phyloP scores from a whole-genome alignment of 1,140 invertebrate genomes.

The Leptinotarsa texana region DNA sequence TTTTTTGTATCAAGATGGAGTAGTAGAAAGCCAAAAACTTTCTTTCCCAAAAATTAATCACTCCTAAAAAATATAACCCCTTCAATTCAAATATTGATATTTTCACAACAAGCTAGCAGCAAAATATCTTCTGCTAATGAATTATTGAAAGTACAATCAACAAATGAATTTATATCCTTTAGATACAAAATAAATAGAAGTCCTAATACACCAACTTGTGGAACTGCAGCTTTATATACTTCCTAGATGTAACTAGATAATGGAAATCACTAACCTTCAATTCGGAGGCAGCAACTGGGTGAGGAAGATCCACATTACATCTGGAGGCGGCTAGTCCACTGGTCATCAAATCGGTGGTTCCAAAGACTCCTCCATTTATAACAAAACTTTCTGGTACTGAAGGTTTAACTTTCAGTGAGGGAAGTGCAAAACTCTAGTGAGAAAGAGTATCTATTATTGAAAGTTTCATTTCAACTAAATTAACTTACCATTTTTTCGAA shows the following conservation, averaged over 20 bases:
- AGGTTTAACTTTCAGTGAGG: constrained; percentile 52
- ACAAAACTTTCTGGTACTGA: constrained; percentile 34
- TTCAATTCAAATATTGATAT: too few species aligned
- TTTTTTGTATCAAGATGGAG: too few species aligned
- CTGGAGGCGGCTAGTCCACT: constrained; percentile 44
- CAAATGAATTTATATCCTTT: too few species aligned
- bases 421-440: constrained; percentile 52
- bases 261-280: constrained; percentile 41
- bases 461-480: neutral
- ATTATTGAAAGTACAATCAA: neutral
- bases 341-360: constrained; percentile 49
- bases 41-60: too few species aligned
- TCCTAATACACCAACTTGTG: too few species aligned
- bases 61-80: too few species aligned
- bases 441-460: constrained; percentile 16
- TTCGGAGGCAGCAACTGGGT: constrained; percentile 50
- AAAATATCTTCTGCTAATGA: neutral
- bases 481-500: neutral
- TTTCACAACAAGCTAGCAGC: too few species aligned
- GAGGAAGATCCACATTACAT: constrained; percentile 40
- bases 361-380: constrained; percentile 44
- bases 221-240: neutral
- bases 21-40: too few species aligned
- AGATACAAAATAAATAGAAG: too few species aligned
- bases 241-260: too few species aligned